phyloP scores from a whole-genome alignment of 2,888 invertebrate species.

The Drosophila fulvimacula region DNA sequence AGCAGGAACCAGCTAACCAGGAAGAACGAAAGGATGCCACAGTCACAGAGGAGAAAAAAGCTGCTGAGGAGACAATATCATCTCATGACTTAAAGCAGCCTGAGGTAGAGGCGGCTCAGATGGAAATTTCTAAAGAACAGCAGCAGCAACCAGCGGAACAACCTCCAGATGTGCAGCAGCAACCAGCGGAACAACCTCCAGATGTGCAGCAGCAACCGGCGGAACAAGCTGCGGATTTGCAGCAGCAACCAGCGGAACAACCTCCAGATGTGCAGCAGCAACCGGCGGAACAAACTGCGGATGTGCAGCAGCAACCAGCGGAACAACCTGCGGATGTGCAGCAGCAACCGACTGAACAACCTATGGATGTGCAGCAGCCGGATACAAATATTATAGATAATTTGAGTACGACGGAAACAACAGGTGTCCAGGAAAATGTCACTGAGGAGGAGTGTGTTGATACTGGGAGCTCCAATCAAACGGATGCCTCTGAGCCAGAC shows the following conservation, averaged over 20 bases:
- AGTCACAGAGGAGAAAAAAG: too few relatives aligned
- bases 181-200: background rate
- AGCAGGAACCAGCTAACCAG: background rate
- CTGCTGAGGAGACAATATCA: background rate
- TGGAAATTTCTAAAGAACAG: background rate
- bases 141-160: background rate
- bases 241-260: too few relatives aligned
- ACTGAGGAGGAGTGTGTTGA: background rate
- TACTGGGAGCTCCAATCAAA: slow-evolving; percentile 16
- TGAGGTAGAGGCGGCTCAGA: background rate
- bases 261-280: too few relatives aligned
- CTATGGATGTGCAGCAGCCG: background rate
- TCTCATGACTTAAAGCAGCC: background rate
- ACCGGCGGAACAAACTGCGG: too few relatives aligned
- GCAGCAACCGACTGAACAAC: too few relatives aligned
- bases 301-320: background rate
- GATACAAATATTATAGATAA: background rate
- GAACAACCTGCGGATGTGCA: background rate
- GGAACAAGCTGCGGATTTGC: background rate
- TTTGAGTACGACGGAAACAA: slow-evolving; percentile 49
- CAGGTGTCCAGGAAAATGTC: slow-evolving; percentile 57
- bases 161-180: background rate
- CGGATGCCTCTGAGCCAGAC: slow-evolving; percentile 52
- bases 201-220: too few relatives aligned
- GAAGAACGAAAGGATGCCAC: background rate